These are phyloP conservation scores for Drosophila nigromelanica DNA, from an alignment of 1,140 invertebrate genomes.

Conservation along the genomic window DNA sequence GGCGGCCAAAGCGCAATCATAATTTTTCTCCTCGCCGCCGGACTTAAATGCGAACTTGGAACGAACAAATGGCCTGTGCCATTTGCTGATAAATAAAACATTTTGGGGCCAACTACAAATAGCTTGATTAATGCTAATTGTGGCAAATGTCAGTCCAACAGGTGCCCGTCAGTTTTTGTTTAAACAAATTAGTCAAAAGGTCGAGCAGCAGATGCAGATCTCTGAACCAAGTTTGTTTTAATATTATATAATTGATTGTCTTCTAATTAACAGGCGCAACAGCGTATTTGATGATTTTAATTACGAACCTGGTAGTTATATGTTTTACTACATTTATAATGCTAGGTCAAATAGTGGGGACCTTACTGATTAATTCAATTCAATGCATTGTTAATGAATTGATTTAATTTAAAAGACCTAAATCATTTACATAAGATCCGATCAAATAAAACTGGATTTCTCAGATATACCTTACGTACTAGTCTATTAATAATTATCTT, in stretches of 20 bases:
- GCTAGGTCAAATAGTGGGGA: background rate
- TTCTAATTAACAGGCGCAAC: constrained; percentile 8
- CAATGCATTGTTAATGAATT: no score
- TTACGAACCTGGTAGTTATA: background rate
- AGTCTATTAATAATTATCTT: no score
- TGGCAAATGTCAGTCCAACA: constrained; percentile 58
- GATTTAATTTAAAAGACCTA: no score
- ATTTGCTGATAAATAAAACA: constrained; percentile 49
- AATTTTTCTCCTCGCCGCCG: constrained; percentile 30
- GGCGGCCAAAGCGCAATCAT: constrained; percentile 45
- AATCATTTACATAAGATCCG: no score
- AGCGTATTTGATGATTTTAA: background rate
- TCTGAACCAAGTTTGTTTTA: background rate
- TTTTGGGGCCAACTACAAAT: constrained; percentile 31
- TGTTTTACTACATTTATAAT: background rate
- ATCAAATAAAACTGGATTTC: no score
- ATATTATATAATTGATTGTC: background rate
- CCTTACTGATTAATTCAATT: no score
- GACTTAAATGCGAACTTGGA: constrained; percentile 4
- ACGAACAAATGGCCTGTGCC: constrained; percentile 33
- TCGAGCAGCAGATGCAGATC: constrained; percentile 23
- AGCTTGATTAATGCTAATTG: constrained; percentile 77
- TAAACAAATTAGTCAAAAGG: constrained; percentile 63
- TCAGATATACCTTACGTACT: no score
- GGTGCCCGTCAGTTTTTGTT: constrained; percentile 33